Conservation (phyloP, 2,113 vertebrate genomes). For the Indicator maculatus region DNA sequence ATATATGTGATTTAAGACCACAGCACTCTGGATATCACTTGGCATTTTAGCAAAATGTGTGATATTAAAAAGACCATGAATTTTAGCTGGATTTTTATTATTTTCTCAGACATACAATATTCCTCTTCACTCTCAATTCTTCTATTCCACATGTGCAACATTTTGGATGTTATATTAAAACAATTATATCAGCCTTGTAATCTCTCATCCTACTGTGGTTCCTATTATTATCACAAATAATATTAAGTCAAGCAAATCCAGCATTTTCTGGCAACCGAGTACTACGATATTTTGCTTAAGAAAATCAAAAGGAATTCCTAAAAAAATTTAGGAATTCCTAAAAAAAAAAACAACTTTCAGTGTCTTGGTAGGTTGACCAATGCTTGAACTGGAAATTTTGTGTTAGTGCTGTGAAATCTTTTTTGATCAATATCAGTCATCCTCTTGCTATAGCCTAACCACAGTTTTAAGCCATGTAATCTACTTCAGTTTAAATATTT, state of each 20-base stretch:
- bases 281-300: background rate
- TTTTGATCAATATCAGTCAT: background rate
- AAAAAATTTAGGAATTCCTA: background rate
- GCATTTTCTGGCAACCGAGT: background rate
- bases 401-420: background rate
- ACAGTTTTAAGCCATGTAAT: background rate
- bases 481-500: background rate
- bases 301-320: background rate
- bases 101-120: slow-evolving; percentile 34
- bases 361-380: background rate
- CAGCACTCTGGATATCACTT: slow-evolving; percentile 38
- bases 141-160: slow-evolving; percentile 1
- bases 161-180: slow-evolving; percentile 48
- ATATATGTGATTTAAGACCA: slow-evolving; percentile 55
- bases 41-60: slow-evolving; percentile 60
- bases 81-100: slow-evolving; percentile 58
- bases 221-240: background rate
- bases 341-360: background rate
- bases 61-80: slow-evolving; percentile 58
- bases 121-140: slow-evolving; percentile 20
- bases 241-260: background rate
- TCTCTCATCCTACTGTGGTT: background rate
- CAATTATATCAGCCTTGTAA: slow-evolving; percentile 15
- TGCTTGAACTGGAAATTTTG: background rate
- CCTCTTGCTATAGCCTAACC: background rate